Percentiles rank a stretch among this genome's conserved stretches.
Evolutionary conservation across 2,113 vertebrate genomes (phyloP).

Genomic region (Barbus barbus): DNA sequence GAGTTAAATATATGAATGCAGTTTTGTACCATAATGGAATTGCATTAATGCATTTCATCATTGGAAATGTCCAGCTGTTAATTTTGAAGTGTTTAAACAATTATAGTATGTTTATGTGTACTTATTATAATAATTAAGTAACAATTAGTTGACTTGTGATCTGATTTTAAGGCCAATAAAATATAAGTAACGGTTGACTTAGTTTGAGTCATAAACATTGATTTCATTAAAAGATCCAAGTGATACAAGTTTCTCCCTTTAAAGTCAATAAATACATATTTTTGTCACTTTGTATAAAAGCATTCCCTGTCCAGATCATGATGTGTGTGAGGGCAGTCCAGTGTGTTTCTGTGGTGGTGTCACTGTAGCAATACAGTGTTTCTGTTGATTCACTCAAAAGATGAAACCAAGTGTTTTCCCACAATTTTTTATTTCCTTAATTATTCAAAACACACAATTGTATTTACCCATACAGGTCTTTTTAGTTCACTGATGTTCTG

Average conservation of each 20-base stretch:
- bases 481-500: conserved; percentile 66
- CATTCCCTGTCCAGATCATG: not conserved
- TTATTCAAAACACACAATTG: conserved; percentile 75
- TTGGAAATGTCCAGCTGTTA: not conserved
- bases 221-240: not conserved
- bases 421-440: conserved; percentile 75
- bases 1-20: not conserved
- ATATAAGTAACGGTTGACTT: too few relatives aligned
- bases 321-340: too few relatives aligned
- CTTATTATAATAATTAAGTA: too few relatives aligned
- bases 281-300: not conserved
- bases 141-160: too few relatives aligned
- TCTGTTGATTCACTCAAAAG: conserved; percentile 24
- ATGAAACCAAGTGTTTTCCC: conserved; percentile 39
- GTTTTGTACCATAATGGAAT: not conserved
- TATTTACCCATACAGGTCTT: conserved; percentile 68
- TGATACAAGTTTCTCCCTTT: not conserved
- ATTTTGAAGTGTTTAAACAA: not conserved
- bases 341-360: not conserved
- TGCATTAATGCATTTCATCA: not conserved
- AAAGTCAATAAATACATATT: not conserved
- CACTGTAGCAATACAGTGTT: not conserved
- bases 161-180: too few relatives aligned
- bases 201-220: not conserved
- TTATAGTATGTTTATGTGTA: not conserved